Conservation (phyloP, 2,113 vertebrate species). For the Nycticryphes semicollaris region DNA sequence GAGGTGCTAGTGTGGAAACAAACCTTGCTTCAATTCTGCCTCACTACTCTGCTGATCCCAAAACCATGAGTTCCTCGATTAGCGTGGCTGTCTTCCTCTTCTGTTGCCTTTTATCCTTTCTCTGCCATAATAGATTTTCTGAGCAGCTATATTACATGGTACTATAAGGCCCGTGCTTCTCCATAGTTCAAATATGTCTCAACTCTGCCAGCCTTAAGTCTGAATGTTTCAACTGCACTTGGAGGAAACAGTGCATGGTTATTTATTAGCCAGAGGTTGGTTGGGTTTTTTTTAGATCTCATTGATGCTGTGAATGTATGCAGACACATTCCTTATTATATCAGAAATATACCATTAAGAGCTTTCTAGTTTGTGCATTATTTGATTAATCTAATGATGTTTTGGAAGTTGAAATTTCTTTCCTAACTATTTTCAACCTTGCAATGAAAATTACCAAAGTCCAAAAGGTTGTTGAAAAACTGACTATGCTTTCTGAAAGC, state of each 20-base stretch:
- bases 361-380: neutral
- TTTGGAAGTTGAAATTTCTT: constrained; percentile 4
- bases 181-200: neutral
- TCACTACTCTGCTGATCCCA: neutral
- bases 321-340: neutral
- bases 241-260: neutral
- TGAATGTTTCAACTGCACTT: neutral
- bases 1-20: neutral
- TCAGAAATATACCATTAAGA: neutral
- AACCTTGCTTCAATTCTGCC: neutral
- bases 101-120: neutral
- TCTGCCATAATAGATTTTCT: neutral
- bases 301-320: neutral
- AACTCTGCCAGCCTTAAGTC: neutral
- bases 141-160: neutral
- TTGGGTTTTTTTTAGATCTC: neutral
- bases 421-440: neutral
- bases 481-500: neutral
- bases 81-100: neutral
- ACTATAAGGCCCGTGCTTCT: neutral
- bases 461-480: neutral
- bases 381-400: neutral
- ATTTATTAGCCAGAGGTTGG: neutral
- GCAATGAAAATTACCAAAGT: neutral
- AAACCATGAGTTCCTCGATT: neutral